phyloP scores from a whole-genome alignment of 2,888 invertebrate genomes.

The Neelides folsomi region DNA sequence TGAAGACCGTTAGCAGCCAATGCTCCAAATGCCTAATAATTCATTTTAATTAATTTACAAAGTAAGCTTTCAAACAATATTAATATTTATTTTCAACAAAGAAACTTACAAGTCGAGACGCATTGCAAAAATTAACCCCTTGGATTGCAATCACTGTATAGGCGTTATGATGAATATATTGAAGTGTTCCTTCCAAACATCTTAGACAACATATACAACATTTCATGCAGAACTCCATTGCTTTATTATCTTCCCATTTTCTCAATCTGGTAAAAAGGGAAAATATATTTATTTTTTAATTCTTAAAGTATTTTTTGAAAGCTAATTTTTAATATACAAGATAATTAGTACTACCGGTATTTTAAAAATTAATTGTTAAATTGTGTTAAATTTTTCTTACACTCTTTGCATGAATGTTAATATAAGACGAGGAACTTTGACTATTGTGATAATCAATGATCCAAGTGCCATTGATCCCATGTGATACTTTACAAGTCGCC shows the following conservation, averaged over 20 bases:
- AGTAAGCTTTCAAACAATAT: background rate
- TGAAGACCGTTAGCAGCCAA: constrained; percentile 68
- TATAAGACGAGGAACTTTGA: constrained; percentile 78
- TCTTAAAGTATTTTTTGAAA: too few relatives aligned
- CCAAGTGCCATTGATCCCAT: constrained; percentile 91
- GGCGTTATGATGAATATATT: constrained; percentile 85
- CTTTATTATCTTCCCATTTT: constrained; percentile 18
- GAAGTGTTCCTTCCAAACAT: constrained; percentile 78
- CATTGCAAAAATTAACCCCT: constrained; percentile 77
- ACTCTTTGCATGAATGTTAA: constrained; percentile 78
- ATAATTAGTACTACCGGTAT: too few relatives aligned
- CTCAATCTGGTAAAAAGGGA: constrained; percentile 14
- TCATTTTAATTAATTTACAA: constrained; percentile 8
- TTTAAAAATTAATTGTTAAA: too few relatives aligned
- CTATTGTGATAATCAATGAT: constrained; percentile 79
- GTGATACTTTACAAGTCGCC: constrained; percentile 71
- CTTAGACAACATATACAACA: constrained; percentile 83
- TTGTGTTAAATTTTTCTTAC: constrained; percentile 43
- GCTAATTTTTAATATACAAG: too few relatives aligned
- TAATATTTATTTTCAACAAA: background rate
- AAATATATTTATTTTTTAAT: too few relatives aligned
- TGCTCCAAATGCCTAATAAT: constrained; percentile 66
- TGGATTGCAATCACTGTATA: constrained; percentile 88
- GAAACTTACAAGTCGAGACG: constrained; percentile 63
- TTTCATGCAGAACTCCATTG: constrained; percentile 53